Conservation (phyloP, 2,797 vertebrate species). For the Pyrocephalus nanus region DNA sequence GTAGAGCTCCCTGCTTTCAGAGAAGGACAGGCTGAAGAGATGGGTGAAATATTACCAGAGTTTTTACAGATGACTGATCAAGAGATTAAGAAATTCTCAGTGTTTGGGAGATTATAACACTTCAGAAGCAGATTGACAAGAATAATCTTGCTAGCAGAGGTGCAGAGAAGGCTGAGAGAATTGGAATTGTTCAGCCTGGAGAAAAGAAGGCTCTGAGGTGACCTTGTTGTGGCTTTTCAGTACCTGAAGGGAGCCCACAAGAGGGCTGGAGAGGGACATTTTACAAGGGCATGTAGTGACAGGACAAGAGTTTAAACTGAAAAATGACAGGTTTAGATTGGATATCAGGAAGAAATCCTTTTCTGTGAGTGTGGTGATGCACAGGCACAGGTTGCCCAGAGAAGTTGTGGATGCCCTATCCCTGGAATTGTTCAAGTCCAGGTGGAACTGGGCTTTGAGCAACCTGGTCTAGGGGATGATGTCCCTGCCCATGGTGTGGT, state of each 20-base stretch:
- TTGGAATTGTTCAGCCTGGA: background rate
- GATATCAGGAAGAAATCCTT: background rate
- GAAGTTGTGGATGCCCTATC: background rate
- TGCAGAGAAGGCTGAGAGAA: background rate
- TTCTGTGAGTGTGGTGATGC: background rate
- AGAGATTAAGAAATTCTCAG: background rate
- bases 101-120: background rate
- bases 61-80: background rate
- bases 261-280: background rate
- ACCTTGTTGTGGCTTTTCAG: background rate
- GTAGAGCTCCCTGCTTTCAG: background rate
- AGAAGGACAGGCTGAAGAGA: background rate
- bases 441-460: accelerated
- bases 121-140: background rate
- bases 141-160: background rate
- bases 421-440: background rate
- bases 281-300: background rate
- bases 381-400: background rate
- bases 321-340: background rate
- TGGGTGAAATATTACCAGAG: background rate
- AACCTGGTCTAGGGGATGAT: background rate
- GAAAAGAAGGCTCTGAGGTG: background rate
- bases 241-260: background rate
- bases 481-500: background rate
- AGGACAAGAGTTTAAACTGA: background rate